Evolutionary conservation across 2,113 vertebrate species (phyloP), one percentile per base, ranked within the genome.

Genomic region (Lampris megalopsis): DNA sequence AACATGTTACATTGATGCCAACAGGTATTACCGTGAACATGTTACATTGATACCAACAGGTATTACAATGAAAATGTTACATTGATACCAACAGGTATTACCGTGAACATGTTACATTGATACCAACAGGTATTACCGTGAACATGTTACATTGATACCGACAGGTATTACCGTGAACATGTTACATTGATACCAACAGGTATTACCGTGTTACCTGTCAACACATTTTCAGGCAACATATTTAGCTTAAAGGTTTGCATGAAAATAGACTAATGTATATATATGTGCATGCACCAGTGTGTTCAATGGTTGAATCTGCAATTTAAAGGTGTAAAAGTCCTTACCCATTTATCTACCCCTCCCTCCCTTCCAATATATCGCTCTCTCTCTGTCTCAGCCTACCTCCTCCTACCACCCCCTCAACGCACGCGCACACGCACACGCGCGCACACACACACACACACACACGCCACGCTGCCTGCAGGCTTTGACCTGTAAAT

Each of bases 401-500:
- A 2, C 60, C 64, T 68, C 76, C 45, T 70, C 45, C 6, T 11
- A 40, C 24, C 43, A n/a, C 11, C 10, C 43, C 8, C 47, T 38
- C 40, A 9, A 47, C n/a, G 52, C 71, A 68, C 58, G 52, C 53
- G 48, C 57, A 49, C 56, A 48, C 40, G 24, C 60, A 50, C 41
- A 52, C 67, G 68, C 37, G 60, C 63, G 74, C 52, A 13, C n/a
- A 41, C 63, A 37, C 66, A 54, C 70, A 81, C 76, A 75, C 68
- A 82, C 59, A 86, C 61, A 84, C 74, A 73, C 69, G 69, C 43
- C 24, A 77, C 74, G 49, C 64, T 63, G 89, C 89, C 93, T 94
- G 90, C 93, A 95, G 94, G 94, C 95, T 95, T 94, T 94, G 92
- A 95, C 94, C 92, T 95, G 95, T 91, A 89, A 86, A 71, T 80